Evolutionary conservation across 2,113 vertebrate genomes (phyloP).

Genomic region (Paramisgurnus dabryanus): DNA sequence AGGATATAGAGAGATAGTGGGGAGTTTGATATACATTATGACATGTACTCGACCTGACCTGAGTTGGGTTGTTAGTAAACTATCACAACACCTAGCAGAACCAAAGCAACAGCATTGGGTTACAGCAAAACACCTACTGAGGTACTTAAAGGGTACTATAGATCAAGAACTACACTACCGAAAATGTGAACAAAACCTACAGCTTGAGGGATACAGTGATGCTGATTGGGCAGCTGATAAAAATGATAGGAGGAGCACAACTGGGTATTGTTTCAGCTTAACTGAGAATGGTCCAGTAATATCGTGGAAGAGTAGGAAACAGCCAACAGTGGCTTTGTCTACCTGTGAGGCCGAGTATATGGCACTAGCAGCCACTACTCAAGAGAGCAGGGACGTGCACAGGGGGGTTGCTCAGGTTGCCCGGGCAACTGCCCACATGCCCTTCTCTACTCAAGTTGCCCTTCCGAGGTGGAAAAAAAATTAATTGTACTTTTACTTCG

Average conservation of each 20-base stretch:
- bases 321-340: neutral
- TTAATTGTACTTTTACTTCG: too few relatives aligned
- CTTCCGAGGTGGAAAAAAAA: too few relatives aligned
- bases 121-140: too few relatives aligned
- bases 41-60: neutral
- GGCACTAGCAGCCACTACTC: too few relatives aligned
- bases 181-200: slow-evolving; percentile 17
- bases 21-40: neutral
- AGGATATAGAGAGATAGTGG: neutral
- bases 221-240: neutral
- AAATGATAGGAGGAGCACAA: neutral
- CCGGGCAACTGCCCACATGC: too few relatives aligned
- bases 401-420: too few relatives aligned
- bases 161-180: neutral
- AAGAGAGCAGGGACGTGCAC: too few relatives aligned
- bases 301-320: neutral
- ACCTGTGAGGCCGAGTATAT: too few relatives aligned
- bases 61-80: neutral
- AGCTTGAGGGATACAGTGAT: neutral
- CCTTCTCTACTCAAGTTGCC: too few relatives aligned
- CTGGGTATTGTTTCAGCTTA: neutral
- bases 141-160: too few relatives aligned
- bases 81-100: neutral
- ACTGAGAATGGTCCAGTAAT: too few relatives aligned
- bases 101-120: neutral